Percentiles rank a stretch among this genome's conserved stretches.
Evolutionary conservation across 2,888 invertebrate genomes (phyloP).

Genomic region (Ormyrus thymus): DNA sequence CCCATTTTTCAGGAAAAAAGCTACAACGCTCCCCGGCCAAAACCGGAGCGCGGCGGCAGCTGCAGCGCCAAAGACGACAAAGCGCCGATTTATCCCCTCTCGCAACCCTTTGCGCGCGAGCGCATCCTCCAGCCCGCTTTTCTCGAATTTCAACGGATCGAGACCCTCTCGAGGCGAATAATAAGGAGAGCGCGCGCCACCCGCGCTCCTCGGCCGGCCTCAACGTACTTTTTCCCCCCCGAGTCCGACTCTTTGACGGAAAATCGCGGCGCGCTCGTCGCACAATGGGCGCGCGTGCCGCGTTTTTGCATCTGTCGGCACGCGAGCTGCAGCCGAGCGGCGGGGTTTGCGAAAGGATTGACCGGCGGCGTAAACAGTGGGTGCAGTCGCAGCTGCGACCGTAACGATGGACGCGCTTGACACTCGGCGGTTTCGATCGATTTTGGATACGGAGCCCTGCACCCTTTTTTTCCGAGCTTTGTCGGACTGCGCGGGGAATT

Average conservation of each 20-base stretch:
- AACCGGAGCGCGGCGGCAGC: conserved; percentile 22
- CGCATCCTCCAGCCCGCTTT: conserved; percentile 18
- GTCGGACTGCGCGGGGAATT: not conserved
- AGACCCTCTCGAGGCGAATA: not conserved
- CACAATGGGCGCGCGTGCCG: not conserved
- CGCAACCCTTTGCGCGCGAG: conserved; percentile 31
- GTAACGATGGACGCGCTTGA: not conserved
- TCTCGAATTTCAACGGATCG: conserved; percentile 36
- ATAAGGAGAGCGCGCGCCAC: conserved; percentile 15
- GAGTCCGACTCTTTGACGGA: conserved; percentile 18
- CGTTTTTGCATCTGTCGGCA: conserved; percentile 42
- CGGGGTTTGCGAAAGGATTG: conserved; percentile 33
- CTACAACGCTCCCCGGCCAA: not conserved
- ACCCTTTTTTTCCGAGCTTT: conserved; percentile 14
- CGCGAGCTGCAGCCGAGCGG: not conserved
- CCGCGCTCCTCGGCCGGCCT: not conserved
- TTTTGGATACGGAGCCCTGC: not conserved
- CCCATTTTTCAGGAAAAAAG: not conserved
- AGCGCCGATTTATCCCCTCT: not conserved
- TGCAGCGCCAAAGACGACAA: conserved; percentile 14
- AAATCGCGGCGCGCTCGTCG: conserved; percentile 14
- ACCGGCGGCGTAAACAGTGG: not conserved
- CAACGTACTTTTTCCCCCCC: not conserved
- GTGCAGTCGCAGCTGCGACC: conserved; percentile 20
- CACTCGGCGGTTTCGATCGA: conserved; percentile 8